Conservation (phyloP, 2,797 vertebrate species). For the Zalophus californianus region DNA sequence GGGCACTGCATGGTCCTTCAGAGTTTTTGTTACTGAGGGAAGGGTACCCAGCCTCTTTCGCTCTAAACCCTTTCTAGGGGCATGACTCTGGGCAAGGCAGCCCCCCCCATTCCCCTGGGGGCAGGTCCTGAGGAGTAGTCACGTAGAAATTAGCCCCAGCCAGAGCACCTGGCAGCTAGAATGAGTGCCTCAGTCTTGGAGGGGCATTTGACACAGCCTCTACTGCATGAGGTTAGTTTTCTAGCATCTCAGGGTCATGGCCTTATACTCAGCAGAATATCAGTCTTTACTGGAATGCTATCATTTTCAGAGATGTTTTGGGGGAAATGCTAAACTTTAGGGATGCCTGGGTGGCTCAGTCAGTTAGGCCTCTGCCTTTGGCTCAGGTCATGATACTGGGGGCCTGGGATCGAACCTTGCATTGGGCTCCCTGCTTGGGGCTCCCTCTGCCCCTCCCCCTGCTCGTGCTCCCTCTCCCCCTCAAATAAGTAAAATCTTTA, state of each 20-base stretch:
- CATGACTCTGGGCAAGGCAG: not conserved
- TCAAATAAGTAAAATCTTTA: too few relatives aligned
- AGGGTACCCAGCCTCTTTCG: not conserved
- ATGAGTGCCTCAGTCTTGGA: too few relatives aligned
- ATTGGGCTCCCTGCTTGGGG: too few relatives aligned
- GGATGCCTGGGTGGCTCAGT: not conserved
- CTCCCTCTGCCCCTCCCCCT: too few relatives aligned
- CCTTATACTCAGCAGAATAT: not conserved
- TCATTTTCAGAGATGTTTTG: slow-evolving; percentile 5
- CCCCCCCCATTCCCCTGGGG: not conserved
- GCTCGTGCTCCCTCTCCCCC: too few relatives aligned
- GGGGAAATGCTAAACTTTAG: not conserved
- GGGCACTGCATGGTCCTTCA: too few relatives aligned
- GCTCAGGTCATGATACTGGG: not conserved
- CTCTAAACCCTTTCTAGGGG: not conserved
- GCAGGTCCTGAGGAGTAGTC: not conserved
- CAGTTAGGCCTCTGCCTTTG: too few relatives aligned
- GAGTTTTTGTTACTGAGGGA: not conserved
- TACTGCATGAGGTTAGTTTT: not conserved
- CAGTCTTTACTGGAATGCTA: not conserved
- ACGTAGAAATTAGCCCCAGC: not conserved
- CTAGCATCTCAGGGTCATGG: not conserved
- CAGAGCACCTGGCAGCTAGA: not conserved
- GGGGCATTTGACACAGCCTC: rapidly evolving
- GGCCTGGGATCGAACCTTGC: not conserved